Base-by-base conservation (phyloP, 2,888 invertebrate genomes). In the Penaeus monodon region DNA sequence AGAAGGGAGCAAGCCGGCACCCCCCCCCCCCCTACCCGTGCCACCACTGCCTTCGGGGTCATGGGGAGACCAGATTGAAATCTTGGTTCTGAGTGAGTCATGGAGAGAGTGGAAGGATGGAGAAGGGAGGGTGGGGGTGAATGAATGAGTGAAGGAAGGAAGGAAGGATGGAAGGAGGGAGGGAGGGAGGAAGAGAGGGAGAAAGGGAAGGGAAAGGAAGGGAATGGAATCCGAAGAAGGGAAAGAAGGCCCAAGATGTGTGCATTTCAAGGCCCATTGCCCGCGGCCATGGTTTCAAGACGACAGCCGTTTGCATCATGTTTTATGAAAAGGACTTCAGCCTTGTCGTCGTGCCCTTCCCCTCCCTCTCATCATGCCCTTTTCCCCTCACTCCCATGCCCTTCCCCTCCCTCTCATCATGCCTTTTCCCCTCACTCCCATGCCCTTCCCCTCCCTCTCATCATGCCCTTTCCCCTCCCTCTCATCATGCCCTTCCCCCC, bases 381-480 rank as follows among this genome's bases (percentile, higher is more conserved):
- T 64, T 63, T 17, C 63, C 49, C 29, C 64, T 63, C 49, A 0
- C 79, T 79, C 64, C 20, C 78, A 22, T 57, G 44, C 44, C 44
- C 27, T 27, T 78, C 2, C 77, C 57, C 77, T 77, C 77, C 57
- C 77, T 77, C 77, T 77, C 44, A 7, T 49, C 44, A 7, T n/a
- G 17, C 57, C n/a, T n/a, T n/a, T n/a, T n/a, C n/a, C n/a, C n/a
- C n/a, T n/a, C n/a, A n/a, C n/a, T n/a, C n/a, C n/a, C n/a, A n/a
- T n/a, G n/a, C 17, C 27, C 44, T 77, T 3, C 33, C 44, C 44
- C 22, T 77, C 33, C 22, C 77, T 77, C 27, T 77, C 22, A 3
- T 4, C 44, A 12, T 49, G 33, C 44, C 44, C 44, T 44, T 49
- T 3, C 73, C 6, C 7, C 24, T n/a, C 27, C n/a, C 22, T 77